phyloP scores from a whole-genome alignment of 2,113 vertebrate species.

The Thalassarche chlororhynchos region DNA sequence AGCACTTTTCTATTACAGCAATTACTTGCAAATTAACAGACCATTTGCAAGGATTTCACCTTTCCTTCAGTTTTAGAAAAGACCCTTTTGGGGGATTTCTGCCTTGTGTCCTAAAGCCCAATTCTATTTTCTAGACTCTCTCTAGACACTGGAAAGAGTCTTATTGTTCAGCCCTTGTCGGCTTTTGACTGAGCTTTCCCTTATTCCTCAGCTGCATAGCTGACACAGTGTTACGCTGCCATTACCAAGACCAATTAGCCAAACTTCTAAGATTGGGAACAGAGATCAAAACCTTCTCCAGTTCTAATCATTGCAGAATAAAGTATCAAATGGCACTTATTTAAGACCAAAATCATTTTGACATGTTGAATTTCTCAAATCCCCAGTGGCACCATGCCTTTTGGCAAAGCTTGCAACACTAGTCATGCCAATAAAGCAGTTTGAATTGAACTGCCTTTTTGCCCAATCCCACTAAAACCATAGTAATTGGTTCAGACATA shows the following conservation, averaged over 20 bases:
- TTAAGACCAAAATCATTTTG: constrained; percentile 20
- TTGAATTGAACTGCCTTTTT: constrained; percentile 22
- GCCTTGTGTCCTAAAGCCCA: not conserved
- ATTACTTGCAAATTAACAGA: constrained; percentile 7
- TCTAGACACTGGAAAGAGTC: not conserved
- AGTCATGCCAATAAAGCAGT: constrained; percentile 33
- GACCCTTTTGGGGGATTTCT: not conserved
- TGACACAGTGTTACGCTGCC: not conserved
- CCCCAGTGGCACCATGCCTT: constrained; percentile 7
- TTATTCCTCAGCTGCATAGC: not conserved
- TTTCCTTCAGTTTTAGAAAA: not conserved
- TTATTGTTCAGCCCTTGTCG: not conserved
- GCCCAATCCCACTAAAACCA: not conserved
- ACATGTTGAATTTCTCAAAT: not conserved
- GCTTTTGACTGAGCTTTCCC: not conserved
- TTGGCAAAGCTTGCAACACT: not conserved
- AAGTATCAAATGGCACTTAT: not conserved
- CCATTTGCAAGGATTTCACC: not conserved
- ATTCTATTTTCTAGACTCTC: not conserved
- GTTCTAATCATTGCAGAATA: not conserved
- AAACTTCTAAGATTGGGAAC: not conserved
- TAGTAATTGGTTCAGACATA: constrained; percentile 13
- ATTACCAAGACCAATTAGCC: not conserved
- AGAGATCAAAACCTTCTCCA: not conserved
- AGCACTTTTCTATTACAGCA: not conserved